Conservation (phyloP, 2,797 vertebrate species). For the Aldrovandia affinis region DNA sequence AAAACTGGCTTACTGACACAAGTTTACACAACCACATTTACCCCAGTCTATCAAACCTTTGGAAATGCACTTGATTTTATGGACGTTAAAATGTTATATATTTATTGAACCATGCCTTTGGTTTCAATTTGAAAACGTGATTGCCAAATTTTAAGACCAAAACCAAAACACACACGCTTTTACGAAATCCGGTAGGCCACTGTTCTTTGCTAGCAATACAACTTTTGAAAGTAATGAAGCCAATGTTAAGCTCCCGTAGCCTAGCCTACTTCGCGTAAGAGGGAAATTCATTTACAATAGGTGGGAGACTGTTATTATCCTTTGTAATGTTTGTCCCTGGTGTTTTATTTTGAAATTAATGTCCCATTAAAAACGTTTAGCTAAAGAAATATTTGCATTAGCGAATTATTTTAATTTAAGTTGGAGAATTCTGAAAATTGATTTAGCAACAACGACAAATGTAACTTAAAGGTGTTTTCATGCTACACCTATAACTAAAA, state of each 20-base stretch:
- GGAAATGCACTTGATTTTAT: not conserved
- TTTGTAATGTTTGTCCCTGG: constrained; percentile 24
- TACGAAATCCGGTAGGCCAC: not conserved
- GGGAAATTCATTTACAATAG: constrained; percentile 17
- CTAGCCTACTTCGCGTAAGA: not conserved
- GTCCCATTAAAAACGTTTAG: constrained; percentile 35
- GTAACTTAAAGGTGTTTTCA: not conserved
- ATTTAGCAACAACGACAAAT: not conserved
- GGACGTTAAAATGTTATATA: not conserved
- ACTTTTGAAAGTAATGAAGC: not conserved
- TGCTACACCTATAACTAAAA: not conserved
- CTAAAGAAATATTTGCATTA: constrained; percentile 32
- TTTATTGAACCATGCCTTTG: not conserved
- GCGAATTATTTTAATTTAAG: constrained; percentile 19
- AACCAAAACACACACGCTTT: not conserved
- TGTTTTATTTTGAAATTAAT: constrained; percentile 38
- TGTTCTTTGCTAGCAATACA: not conserved
- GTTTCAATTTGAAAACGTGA: not conserved
- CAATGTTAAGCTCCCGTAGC: constrained; percentile 1
- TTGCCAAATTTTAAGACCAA: not conserved
- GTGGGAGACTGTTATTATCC: constrained; percentile 29
- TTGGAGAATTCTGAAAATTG: not conserved
- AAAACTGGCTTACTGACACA: not conserved
- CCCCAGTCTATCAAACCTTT: not conserved
- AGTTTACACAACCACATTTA: not conserved